Evolutionary conservation across 64 coral and sea anemone genomes (phyloP), one percentile per base, ranked within the genome.

Genomic region (Actinia equina): DNA sequence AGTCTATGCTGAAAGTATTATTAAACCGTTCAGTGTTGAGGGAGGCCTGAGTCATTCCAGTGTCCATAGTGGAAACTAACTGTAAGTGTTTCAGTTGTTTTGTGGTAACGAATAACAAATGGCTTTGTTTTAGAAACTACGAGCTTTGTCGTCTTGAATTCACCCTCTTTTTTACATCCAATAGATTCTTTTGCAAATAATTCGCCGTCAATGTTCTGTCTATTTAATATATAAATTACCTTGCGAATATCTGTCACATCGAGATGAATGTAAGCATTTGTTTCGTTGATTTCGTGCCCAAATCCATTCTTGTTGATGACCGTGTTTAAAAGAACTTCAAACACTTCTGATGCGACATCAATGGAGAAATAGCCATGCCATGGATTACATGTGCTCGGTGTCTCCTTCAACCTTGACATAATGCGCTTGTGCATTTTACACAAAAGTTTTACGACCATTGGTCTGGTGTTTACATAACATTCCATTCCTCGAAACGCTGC

Each of bases 51-150:
- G n/a, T 54, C 60, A 63, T 86, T 86, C 84, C 84, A 86, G 9
- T 86, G 84, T 20, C 84, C 84, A 86, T 86, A 86, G 59, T 23
- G 63, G 44, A 86, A 86, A 64, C 62, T 86, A 22, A 60, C 44
- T 16, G 41, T 65, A n/a, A 86, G 84, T 22, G 59, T 86, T 62
- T 65, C 56, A 22, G 84, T 61, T 14, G 54, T 42, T 57, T 86
- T 86, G 59, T 86, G 58, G 20, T 41, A 64, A 42, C 43, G n/a
- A 22, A 86, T 27, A 42, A 62, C 45, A 43, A 86, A 86, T 37
- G 84, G 56, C 43, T 86, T 60, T 19, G 27, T 61, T 86, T 57
- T 86, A 63, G 84, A 13, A 17, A 86, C 56, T 43, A 86, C 60
- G 62, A 85, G 52, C 17, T 85, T 59, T 23, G 83, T 85, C 42